These are phyloP conservation scores for Oxyruncus cristatus DNA, from an alignment of 2,113 vertebrate genomes.

Conservation along the genomic window DNA sequence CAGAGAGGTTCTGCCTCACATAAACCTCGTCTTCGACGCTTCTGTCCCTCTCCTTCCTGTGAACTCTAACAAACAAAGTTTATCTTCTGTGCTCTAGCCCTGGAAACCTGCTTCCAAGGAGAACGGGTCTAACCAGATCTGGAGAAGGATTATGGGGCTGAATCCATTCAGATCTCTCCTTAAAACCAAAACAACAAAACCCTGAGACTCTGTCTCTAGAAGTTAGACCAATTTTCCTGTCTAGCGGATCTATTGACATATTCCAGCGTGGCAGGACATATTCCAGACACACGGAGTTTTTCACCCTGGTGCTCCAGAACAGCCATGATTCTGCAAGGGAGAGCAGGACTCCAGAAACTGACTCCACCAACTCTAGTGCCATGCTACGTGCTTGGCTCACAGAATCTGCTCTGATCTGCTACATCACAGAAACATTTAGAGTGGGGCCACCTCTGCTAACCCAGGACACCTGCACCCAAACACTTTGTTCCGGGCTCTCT, in stretches of 20 bases:
- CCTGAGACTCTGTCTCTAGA: background rate
- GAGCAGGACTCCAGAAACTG: background rate
- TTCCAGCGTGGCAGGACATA: background rate
- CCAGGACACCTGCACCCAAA: background rate
- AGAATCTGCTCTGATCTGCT: background rate
- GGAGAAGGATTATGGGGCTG: background rate
- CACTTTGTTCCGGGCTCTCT: background rate
- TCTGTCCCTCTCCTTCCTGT: background rate
- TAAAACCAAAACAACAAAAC: background rate
- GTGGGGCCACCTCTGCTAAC: rapidly evolving
- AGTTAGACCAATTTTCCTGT: slow-evolving; percentile 31
- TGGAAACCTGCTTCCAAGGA: background rate
- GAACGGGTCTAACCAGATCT: background rate
- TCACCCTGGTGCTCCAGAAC: background rate
- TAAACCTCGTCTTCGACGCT: background rate
- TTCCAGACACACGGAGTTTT: background rate
- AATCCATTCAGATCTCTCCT: background rate
- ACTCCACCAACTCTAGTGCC: rapidly evolving
- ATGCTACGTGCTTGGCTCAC: background rate
- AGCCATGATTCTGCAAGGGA: background rate
- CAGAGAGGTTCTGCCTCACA: background rate
- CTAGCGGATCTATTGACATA: background rate
- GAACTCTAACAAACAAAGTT: background rate
- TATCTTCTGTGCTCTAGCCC: background rate
- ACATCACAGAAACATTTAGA: rapidly evolving